phyloP scores from a whole-genome alignment of 2,113 vertebrate species.

The Cavia porcellus region DNA sequence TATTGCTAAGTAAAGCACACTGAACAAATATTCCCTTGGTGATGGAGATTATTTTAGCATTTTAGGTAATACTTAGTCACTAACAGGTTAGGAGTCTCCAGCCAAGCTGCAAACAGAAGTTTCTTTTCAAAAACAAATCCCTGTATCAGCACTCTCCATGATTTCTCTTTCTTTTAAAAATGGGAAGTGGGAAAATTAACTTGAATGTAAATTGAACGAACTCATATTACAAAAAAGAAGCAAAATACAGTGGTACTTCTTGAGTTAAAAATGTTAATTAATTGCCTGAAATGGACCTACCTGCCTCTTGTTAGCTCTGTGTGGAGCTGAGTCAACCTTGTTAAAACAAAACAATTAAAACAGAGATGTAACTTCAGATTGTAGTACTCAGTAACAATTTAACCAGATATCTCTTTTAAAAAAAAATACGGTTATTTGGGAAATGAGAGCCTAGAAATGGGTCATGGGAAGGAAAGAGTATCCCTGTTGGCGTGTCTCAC shows the following conservation, averaged over 20 bases:
- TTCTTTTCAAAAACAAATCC: conserved; percentile 48
- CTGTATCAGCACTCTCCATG: background rate
- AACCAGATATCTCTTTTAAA: background rate
- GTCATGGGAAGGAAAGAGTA: background rate
- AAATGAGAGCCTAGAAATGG: background rate
- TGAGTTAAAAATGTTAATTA: background rate
- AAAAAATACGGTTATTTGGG: background rate
- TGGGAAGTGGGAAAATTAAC: conserved; percentile 22
- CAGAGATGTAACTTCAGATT: background rate
- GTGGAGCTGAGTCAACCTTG: background rate
- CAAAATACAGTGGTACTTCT: background rate
- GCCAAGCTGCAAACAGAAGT: background rate
- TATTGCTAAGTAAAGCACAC: conserved; percentile 46
- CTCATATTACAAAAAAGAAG: background rate
- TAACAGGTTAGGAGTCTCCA: background rate
- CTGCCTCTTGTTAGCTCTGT: background rate
- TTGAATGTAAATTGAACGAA: background rate
- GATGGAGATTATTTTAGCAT: conserved; percentile 53
- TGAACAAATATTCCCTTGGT: conserved; percentile 2
- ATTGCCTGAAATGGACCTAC: background rate
- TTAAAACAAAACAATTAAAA: background rate
- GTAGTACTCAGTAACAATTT: background rate
- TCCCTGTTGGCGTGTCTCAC: background rate
- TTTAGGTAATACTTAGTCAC: background rate
- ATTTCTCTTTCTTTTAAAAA: conserved; percentile 14